Conservation (phyloP, 2,888 invertebrate species). For the Harmothoe impar region DNA sequence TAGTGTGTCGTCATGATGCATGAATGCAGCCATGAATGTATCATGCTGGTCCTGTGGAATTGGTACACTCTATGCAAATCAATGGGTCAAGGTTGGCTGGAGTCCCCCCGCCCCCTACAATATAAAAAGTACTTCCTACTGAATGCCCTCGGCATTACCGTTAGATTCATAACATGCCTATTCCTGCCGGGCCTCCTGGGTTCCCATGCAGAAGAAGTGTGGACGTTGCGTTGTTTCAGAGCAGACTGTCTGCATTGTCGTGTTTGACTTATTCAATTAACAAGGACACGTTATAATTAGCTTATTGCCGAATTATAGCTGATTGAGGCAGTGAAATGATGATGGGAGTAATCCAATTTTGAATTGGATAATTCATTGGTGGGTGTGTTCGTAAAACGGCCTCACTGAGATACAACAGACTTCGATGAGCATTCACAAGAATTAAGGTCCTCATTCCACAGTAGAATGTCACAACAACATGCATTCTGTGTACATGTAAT, state of each 20-base stretch:
- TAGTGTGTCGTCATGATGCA: too few species aligned
- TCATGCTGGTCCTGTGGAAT: too few species aligned
- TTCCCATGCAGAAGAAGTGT: neutral
- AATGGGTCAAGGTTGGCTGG: too few species aligned
- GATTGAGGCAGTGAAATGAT: conserved; percentile 20
- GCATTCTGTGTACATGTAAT: too few species aligned
- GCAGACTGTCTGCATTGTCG: conserved; percentile 29
- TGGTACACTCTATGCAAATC: too few species aligned
- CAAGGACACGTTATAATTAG: neutral
- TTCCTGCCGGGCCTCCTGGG: too few species aligned
- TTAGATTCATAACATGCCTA: too few species aligned
- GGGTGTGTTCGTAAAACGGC: neutral
- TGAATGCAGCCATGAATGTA: too few species aligned
- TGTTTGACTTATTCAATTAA: conserved; percentile 33
- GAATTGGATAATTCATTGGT: neutral
- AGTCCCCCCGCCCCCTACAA: too few species aligned
- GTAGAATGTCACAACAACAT: too few species aligned
- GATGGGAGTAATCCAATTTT: conserved; percentile 1
- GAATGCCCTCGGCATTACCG: too few species aligned
- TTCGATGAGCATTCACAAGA: neutral
- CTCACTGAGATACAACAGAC: neutral
- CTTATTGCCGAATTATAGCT: neutral
- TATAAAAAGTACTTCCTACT: too few species aligned
- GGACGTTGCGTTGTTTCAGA: neutral
- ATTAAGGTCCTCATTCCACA: neutral